Percentiles rank a stretch among this genome's conserved stretches.
phyloP scores from a whole-genome alignment of 2,797 vertebrate species.

The Atherinosoma microstoma region DNA sequence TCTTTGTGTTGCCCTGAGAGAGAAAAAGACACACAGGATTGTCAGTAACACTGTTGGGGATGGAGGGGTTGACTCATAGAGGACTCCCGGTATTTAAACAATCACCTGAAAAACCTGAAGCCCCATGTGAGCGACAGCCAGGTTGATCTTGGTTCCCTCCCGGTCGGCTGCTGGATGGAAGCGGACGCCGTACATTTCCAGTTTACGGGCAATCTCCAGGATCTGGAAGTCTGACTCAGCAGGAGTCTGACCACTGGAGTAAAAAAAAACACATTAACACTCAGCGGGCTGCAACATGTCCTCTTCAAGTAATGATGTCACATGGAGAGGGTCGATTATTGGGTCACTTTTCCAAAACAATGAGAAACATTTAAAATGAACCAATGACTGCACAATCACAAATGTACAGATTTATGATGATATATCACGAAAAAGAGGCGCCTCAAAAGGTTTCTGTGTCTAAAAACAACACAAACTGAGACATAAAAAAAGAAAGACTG shows the following conservation, averaged over 20 bases:
- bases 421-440: too few relatives aligned
- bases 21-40: neutral
- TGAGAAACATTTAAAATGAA: neutral
- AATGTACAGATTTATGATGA: too few relatives aligned
- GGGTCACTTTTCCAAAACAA: neutral
- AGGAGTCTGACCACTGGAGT: slow-evolving; percentile 92
- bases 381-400: neutral
- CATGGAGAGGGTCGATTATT: neutral
- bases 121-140: slow-evolving; percentile 94
- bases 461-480: neutral
- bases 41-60: neutral
- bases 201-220: slow-evolving; percentile 94
- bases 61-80: neutral
- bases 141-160: slow-evolving; percentile 94
- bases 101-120: slow-evolving; percentile 96
- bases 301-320: neutral
- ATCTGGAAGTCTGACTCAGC: slow-evolving; percentile 98
- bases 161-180: slow-evolving; percentile 93
- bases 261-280: slow-evolving; percentile 1
- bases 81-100: neutral
- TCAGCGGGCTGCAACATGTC: neutral
- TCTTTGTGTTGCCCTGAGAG: slow-evolving; percentile 91
- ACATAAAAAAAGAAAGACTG: too few relatives aligned
- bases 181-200: slow-evolving; percentile 96
- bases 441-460: neutral